A percentile compares a stretch with the other conserved stretches of the same genome.
Evolutionary conservation across 1,140 invertebrate genomes (phyloP).

Genomic region (Tetramorium parvispinum): DNA sequence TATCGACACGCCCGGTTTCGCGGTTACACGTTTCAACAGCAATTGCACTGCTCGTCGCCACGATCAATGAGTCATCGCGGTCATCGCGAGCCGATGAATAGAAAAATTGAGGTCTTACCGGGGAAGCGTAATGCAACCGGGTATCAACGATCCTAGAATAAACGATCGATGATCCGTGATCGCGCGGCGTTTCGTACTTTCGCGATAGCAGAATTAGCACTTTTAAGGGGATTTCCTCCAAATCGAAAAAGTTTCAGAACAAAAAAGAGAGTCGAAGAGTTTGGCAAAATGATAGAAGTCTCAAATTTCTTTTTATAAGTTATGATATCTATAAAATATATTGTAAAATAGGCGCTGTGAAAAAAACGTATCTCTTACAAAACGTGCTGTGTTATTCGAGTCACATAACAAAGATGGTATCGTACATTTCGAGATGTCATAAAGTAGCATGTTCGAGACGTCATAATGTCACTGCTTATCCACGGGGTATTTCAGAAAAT

Average conservation of each 20-base stretch:
- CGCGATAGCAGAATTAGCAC: neutral
- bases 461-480: neutral
- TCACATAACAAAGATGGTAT: conserved; percentile 39
- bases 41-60: neutral
- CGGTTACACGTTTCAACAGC: conserved; percentile 16
- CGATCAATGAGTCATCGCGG: conserved; percentile 60
- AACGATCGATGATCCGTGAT: neutral
- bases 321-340: neutral
- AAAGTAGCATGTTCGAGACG: neutral
- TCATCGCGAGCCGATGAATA: conserved; percentile 52
- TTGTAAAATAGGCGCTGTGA: neutral
- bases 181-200: neutral
- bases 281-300: neutral
- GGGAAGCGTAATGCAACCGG: neutral
- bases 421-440: conserved; percentile 23
- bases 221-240: neutral
- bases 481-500: neutral
- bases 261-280: neutral
- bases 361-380: neutral
- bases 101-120: conserved; percentile 45
- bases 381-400: neutral
- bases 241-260: neutral
- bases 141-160: conserved; percentile 2
- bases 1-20: conserved; percentile 55
- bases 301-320: neutral